phyloP scores from a whole-genome alignment of 2,888 invertebrate species.

The Nowickia ferox region DNA sequence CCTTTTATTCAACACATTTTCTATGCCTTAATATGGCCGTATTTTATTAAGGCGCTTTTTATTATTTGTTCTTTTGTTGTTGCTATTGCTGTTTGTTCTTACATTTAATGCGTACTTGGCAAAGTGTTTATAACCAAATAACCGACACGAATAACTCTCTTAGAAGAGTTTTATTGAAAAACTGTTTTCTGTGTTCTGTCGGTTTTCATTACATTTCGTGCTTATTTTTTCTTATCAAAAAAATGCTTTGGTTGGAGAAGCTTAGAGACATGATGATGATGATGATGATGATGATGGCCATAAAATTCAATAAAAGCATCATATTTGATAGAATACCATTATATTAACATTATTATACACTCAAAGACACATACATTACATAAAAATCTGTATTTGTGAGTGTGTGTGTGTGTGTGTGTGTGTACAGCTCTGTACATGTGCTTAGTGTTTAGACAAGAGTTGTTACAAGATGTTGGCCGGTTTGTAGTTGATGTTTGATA shows the following conservation, averaged over 20 bases:
- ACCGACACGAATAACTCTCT: constrained; percentile 29
- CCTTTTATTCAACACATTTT: constrained; percentile 56
- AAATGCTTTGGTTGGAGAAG: constrained; percentile 8
- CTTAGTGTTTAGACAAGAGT: constrained; percentile 25
- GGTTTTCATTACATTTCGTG: constrained; percentile 21
- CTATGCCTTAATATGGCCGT: constrained; percentile 32
- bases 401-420: background rate
- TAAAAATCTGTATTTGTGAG: background rate
- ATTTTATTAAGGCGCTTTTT: constrained; percentile 42
- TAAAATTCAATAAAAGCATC: constrained; percentile 73
- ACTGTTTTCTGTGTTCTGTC: constrained; percentile 19
- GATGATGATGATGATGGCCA: constrained; percentile 62
- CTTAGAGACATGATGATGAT: constrained; percentile 3
- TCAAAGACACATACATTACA: constrained; percentile 10
- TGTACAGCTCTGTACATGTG: background rate
- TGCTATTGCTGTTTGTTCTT: constrained; percentile 18
- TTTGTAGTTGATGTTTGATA: constrained; percentile 57
- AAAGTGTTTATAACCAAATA: constrained; percentile 58
- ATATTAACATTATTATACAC: constrained; percentile 66
- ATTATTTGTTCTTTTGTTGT: constrained; percentile 11
- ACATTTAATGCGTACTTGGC: constrained; percentile 47
- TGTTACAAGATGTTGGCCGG: constrained; percentile 42
- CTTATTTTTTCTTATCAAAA: background rate
- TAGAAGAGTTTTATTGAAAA: constrained; percentile 54
- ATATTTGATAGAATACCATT: constrained; percentile 71